Evolutionary conservation across 1,140 invertebrate species (phyloP), one percentile per base, ranked within the genome.

Genomic region (Eufriesea mexicana): DNA sequence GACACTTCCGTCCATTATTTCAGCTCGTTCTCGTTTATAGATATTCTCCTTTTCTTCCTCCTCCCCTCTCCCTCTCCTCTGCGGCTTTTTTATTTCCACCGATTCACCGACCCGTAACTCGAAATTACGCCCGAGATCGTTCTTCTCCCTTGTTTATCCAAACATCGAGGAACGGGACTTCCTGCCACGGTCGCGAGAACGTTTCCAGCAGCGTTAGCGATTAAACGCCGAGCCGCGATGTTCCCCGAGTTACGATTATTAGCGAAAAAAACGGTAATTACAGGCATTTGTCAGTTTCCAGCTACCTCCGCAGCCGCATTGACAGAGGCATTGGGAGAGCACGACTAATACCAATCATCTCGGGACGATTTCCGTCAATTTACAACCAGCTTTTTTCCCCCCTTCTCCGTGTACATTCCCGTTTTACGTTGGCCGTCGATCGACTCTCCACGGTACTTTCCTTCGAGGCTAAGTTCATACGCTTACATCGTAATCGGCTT

Each of bases 321-420:
- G 57, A 57, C 67, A 67, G 59, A 20, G 73, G 64, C 51, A 84
- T 85, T 74, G 74, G 20, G 74, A 71, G 25, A 59, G 57, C 16
- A 61, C 71, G 61, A 66, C 47, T 73, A 61, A 77, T 77, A 71
- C 84, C 84, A 66, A 87, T 72, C 66, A 82, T 86, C 72, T 68
- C 70, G 79, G 49, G 67, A 86, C 79, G 68, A 87, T 86, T 86
- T 86, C 79, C 68, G 79, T 87, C 85, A 83, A 87, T 86, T 87
- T 68, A 55, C 70, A 75, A 75, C 57, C 73, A 28, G 71, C 16
- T 49, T 54, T 80, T 72, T 85, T 54, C 45, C 51, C n/a, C 28
- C 25, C 25, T 57, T 8, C 45, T 45, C 28, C 47, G 16, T 20
- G 35, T 45, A 16, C 47, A 28, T 77, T 77, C 75, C 62, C 61